Evolutionary conservation across 2,797 vertebrate species (phyloP).

Genomic region (Phoxinus dragarum): DNA sequence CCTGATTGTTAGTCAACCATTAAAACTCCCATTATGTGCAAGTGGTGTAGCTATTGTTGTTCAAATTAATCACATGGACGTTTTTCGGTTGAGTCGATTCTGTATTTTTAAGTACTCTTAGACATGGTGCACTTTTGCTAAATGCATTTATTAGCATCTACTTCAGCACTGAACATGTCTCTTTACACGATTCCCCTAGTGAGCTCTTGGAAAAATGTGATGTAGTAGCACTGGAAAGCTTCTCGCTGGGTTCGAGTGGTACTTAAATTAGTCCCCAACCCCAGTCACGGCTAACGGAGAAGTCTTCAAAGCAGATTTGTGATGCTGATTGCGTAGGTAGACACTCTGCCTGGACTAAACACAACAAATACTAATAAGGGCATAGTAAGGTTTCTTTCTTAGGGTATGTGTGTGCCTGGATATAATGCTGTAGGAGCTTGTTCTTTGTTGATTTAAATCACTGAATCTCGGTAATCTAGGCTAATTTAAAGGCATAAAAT

Average conservation of each 20-base stretch:
- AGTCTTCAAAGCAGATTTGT: conserved; percentile 68
- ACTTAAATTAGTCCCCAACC: conserved; percentile 63
- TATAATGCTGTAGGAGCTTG: not conserved
- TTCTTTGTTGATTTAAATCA: not conserved
- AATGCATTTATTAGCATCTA: conserved; percentile 32
- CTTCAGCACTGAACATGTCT: conserved; percentile 3
- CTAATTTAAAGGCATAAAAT: not conserved
- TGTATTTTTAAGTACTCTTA: not conserved
- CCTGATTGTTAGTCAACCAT: conserved; percentile 18
- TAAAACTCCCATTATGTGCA: conserved; percentile 4
- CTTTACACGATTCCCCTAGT: conserved; percentile 58
- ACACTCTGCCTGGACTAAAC: conserved; percentile 43
- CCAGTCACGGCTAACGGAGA: conserved; percentile 58
- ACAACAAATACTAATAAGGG: conserved; percentile 59
- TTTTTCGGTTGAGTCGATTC: not conserved
- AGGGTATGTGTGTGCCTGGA: conserved; percentile 22
- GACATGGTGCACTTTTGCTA: not conserved
- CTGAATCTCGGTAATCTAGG: not conserved
- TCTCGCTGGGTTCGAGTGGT: conserved; percentile 52
- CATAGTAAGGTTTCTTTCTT: conserved; percentile 25
- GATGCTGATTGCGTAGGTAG: conserved; percentile 60
- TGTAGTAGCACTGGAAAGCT: conserved; percentile 46
- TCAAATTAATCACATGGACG: not conserved
- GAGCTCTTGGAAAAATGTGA: conserved; percentile 59
- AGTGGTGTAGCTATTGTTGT: conserved; percentile 11